Percentiles rank a stretch among this genome's conserved stretches.
Conservation (phyloP, 2,113 vertebrate genomes). For the Formicarius rufipectus region DNA sequence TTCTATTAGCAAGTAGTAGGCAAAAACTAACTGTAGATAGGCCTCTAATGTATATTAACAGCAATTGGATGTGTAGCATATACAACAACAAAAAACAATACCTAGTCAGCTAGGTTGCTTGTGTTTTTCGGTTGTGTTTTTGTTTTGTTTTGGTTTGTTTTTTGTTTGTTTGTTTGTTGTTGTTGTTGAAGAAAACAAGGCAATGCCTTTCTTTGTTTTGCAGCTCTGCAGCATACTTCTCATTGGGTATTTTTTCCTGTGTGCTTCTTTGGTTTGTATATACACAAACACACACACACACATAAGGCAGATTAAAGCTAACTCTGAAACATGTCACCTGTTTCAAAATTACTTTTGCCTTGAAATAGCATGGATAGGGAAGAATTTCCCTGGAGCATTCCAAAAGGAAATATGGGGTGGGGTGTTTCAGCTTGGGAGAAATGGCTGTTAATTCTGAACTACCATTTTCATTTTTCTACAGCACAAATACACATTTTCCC, state of each 20-base stretch:
- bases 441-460: slow-evolving; percentile 59
- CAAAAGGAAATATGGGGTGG: background rate
- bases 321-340: background rate
- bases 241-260: background rate
- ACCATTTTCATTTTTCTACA: slow-evolving; percentile 59
- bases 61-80: background rate
- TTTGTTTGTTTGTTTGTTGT: background rate
- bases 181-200: background rate
- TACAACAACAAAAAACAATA: background rate
- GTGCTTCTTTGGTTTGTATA: background rate
- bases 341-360: slow-evolving; percentile 4
- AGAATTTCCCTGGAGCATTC: slow-evolving; percentile 1
- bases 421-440: slow-evolving; percentile 16
- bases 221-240: background rate
- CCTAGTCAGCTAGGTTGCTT: background rate
- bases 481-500: slow-evolving; percentile 57
- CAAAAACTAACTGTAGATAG: background rate
- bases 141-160: background rate
- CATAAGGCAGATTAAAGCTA: background rate
- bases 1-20: background rate
- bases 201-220: background rate
- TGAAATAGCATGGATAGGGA: background rate
- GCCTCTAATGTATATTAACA: background rate
- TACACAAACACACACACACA: background rate
- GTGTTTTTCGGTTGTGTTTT: no score